Evolutionary conservation across 2,888 invertebrate genomes (phyloP), one percentile per base, ranked within the genome.

Genomic region (Alitta virens): DNA sequence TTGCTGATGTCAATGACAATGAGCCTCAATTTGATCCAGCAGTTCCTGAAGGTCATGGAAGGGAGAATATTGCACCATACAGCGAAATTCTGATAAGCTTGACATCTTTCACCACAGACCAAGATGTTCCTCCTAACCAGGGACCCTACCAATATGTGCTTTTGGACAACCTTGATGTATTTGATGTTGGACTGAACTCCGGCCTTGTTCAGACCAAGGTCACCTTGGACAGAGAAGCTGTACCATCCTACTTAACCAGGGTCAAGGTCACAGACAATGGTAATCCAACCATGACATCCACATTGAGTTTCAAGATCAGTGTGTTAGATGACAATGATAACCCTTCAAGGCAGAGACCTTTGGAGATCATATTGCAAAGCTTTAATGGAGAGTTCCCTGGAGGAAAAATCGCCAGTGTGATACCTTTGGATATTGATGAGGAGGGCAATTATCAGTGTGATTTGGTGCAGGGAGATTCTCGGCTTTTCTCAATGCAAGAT

Each of bases 1-100:
- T 96, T 0, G 86, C 87, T 9, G 95, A 96, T 79, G 87, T 94
- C n/a, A 96, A 96, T 77, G 95, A 96, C 76, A 95, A 95, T 78
- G 92, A 92, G 0, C 96, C 95, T 0, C 83, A 88, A 40, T 92
- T 96, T 75, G 89, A 90, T 68, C 85, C 88, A 0, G 84, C 86
- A 1, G 63, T 70, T 33, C 72, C 76, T 21, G 69, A 63, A 3
- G 76, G 72, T 3, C 62, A 66, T 46, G 71, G 77, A 18, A 59
- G 63, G 14, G 79, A 78, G 65, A 75, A 75, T 62, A 67, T 66
- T 49, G 57, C 63, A 0, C 59, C 66, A 5, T 69, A 68, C 52
- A 61, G 67, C n/a, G 57, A 62, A 14, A 60, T 66, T 3, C 73
- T 76, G 27, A 70, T 74, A 21, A 67, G 63, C 14, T 66, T 79